These are phyloP conservation scores for Atrichornis clamosus DNA, from an alignment of 2,113 vertebrate species.

Conservation along the genomic window DNA sequence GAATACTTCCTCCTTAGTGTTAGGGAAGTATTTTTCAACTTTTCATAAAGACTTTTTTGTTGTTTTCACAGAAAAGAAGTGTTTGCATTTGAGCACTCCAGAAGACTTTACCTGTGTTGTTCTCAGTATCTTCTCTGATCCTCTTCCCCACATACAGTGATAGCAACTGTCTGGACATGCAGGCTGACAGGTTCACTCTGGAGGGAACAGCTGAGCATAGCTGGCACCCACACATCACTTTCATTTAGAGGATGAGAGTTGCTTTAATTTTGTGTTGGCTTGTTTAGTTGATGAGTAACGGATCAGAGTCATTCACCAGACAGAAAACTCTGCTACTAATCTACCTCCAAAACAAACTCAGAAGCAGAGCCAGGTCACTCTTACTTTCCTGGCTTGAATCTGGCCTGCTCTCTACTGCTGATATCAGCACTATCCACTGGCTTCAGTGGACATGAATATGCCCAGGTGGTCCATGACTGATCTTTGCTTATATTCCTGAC, in stretches of 20 bases:
- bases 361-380: not conserved
- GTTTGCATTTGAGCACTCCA: not conserved
- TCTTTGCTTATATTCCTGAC: not conserved
- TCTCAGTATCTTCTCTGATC: not conserved
- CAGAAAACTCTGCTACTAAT: not conserved
- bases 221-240: not conserved
- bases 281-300: not conserved
- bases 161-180: not conserved
- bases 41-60: not conserved
- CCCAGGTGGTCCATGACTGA: not conserved
- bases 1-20: not conserved
- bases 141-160: rapidly evolving
- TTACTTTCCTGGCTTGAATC: not conserved
- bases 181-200: not conserved
- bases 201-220: not conserved
- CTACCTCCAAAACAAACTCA: not conserved
- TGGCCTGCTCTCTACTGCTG: not conserved
- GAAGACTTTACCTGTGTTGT: not conserved
- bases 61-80: not conserved
- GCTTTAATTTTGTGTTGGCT: not conserved
- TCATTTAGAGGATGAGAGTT: not conserved
- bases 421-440: not conserved
- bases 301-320: not conserved
- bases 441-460: not conserved
- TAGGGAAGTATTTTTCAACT: not conserved